Evolutionary conservation across 2,888 invertebrate genomes (phyloP).

Genomic region (Tenthredo livida): DNA sequence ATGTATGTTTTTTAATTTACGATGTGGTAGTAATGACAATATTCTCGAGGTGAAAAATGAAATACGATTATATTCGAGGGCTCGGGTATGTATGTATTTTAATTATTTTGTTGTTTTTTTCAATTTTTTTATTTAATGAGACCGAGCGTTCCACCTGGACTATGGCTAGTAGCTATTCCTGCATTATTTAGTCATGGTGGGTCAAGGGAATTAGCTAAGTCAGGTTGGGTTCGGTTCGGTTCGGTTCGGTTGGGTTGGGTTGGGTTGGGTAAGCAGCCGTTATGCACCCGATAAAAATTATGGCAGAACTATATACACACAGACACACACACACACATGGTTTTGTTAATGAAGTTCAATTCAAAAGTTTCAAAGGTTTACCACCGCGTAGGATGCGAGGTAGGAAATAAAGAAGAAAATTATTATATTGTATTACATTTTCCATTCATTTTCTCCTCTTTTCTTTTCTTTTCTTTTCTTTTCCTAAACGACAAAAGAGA

Average conservation of each 20-base stretch:
- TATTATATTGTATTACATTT: background rate
- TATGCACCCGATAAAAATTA: slow-evolving; percentile 65
- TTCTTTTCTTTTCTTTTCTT: background rate
- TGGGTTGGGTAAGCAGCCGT: slow-evolving; percentile 31
- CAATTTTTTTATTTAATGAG: background rate
- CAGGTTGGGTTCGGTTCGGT: slow-evolving; percentile 58
- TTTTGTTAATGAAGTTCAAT: slow-evolving; percentile 17
- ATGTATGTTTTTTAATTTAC: background rate
- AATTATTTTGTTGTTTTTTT: no score
- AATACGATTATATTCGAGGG: background rate
- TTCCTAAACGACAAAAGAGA: background rate
- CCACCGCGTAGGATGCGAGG: background rate
- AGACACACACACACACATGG: background rate
- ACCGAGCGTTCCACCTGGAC: slow-evolving; percentile 32
- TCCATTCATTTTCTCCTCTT: background rate
- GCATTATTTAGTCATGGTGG: slow-evolving; percentile 53
- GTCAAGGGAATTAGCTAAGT: slow-evolving; percentile 68
- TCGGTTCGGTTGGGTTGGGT: background rate
- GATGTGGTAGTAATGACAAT: background rate
- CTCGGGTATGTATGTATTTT: no score
- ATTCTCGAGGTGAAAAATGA: background rate
- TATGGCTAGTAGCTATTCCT: background rate
- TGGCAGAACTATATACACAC: background rate
- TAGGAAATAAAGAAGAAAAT: background rate
- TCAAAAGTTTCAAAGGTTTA: slow-evolving; percentile 30